These are phyloP conservation scores for Eristalis pertinax DNA, from an alignment of 2,888 invertebrate species.

Conservation along the genomic window DNA sequence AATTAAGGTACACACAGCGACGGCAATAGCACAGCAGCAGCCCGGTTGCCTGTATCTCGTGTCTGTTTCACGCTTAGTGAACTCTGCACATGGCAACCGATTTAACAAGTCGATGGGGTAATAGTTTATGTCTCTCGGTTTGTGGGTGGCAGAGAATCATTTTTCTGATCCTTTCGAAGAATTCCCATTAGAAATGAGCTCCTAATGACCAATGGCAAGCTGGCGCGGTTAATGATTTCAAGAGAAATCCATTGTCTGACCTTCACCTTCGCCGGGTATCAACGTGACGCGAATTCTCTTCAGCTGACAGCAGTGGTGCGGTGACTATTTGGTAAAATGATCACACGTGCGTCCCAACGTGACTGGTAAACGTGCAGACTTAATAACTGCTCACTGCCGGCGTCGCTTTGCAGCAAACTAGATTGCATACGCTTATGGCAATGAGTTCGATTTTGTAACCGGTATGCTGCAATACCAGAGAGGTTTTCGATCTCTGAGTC, in stretches of 20 bases:
- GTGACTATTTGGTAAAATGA: conserved; percentile 45
- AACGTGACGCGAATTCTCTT: conserved; percentile 56
- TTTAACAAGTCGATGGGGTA: conserved; percentile 47
- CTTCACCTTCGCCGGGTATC: conserved; percentile 52
- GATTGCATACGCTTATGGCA: conserved; percentile 34
- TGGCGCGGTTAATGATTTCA: conserved; percentile 13
- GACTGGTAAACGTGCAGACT: conserved; percentile 60
- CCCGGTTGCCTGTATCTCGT: conserved; percentile 10
- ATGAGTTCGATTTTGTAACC: neutral
- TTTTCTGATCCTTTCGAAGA: neutral
- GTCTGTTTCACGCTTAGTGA: conserved; percentile 46
- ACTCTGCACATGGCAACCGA: conserved; percentile 47
- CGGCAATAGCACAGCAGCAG: neutral
- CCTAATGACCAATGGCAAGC: conserved; percentile 5
- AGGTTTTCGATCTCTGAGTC: conserved; percentile 22
- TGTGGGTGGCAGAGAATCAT: conserved; percentile 6
- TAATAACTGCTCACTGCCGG: conserved; percentile 31
- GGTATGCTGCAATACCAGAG: conserved; percentile 22
- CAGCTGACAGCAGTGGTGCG: neutral
- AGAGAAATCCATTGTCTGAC: conserved; percentile 24
- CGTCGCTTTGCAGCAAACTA: conserved; percentile 42
- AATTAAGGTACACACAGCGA: conserved; percentile 58
- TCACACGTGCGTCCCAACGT: conserved; percentile 61
- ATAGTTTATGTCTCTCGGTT: conserved; percentile 12
- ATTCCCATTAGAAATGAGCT: neutral